These are phyloP conservation scores for Mustela nigripes DNA, from an alignment of 2,113 vertebrate species.

Conservation along the genomic window DNA sequence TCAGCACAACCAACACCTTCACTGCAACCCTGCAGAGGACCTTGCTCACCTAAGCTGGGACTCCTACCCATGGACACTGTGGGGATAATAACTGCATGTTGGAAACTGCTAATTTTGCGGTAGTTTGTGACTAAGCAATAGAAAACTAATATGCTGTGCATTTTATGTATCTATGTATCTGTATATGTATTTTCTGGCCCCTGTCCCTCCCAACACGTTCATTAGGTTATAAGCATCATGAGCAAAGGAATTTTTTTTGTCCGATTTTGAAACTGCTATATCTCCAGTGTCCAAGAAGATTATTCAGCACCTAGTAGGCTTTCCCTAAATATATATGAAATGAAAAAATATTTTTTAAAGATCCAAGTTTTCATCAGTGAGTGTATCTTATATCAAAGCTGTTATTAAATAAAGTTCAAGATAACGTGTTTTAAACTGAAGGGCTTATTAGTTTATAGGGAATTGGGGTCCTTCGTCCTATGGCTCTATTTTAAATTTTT, in stretches of 20 bases:
- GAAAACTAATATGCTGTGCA: background rate
- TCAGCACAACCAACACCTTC: background rate
- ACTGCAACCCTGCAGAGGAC: background rate
- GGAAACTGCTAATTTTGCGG: background rate
- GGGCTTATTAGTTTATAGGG: background rate
- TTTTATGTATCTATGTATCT: background rate
- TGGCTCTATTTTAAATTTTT: constrained; percentile 15
- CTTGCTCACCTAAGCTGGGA: background rate
- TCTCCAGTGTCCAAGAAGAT: background rate
- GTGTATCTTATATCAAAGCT: background rate
- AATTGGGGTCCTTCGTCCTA: background rate
- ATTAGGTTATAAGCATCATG: background rate
- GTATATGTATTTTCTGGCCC: background rate
- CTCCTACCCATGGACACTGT: background rate
- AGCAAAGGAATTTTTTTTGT: background rate
- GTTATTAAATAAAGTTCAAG: background rate
- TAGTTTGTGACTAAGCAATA: background rate
- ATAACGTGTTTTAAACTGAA: background rate
- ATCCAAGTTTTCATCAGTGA: background rate
- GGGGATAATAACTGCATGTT: background rate
- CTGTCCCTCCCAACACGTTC: too few species aligned
- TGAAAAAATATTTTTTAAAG: background rate
- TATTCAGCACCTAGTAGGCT: background rate
- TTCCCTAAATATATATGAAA: background rate
- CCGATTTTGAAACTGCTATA: background rate